Evolutionary conservation across 2,888 invertebrate genomes (phyloP), one percentile per base, ranked within the genome.

Genomic region (Melanchra persicariae): DNA sequence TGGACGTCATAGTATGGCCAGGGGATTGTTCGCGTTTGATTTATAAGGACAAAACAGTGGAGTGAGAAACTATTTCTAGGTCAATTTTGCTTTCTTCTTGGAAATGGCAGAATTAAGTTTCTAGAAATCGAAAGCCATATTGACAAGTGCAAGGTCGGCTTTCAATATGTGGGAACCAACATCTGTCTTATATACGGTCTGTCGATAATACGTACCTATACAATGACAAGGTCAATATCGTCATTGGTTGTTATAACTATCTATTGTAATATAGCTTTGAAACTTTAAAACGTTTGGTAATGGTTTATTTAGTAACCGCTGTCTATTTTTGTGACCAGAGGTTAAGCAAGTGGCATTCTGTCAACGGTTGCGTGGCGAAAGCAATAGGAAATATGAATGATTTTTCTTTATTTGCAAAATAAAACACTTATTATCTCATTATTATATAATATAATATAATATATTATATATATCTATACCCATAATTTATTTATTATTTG

Each of bases 101-200:
- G 40, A 66, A 66, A 59, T 37, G 17, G 30, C 10, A 15, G 4
- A 12, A 19, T 43, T 34, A 49, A 17, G 19, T 55, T 45, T 19
- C n/a, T 30, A 19, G 22, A 47, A 30, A 80, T 77, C 70, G 60
- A 74, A 69, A 2, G 43, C 8, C 19, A 52, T 45, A 12, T 34
- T 40, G 17, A 47, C 69, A 69, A 77, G 71, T 73, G 24, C 76
- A 76, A 70, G 62, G 54, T 55, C 66, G 15, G 26, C 22, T 43
- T 47, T 52, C 24, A 58, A 52, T 64, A 26, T 74, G 81, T 69
- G 71, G 22, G 81, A 77, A 69, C n/a, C 19, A 55, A 70, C 78
- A 77, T 22, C n/a, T 82, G 84, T 12, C 30, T n/a, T 37, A 30
- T 12, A 59, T 26, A 2, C 6, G 22, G 12, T 47, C 15, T n/a